Base-by-base conservation (phyloP, 2,888 invertebrate genomes). In the Plusia festucae region DNA sequence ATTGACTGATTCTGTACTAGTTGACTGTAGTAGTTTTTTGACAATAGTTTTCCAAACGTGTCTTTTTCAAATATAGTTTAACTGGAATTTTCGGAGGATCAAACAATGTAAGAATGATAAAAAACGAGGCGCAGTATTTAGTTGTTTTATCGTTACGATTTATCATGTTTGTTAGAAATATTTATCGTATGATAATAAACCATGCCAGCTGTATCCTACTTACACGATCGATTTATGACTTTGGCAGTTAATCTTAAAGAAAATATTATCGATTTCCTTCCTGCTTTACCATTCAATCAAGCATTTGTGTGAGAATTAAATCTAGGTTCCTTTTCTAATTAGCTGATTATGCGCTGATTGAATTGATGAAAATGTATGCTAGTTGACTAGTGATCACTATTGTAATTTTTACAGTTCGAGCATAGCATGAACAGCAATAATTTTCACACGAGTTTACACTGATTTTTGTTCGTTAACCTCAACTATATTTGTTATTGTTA, bases 81-180 rank as follows among this genome's bases (percentile, higher is more conserved):
- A 15, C 34, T 34, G 9, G 15, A 34, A 34, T 7, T 40, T n/a
- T 40, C 40, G n/a, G 6, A n/a, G 15, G 8, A 67, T 73, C 65
- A 69, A 77, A 68, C 11, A 46, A 53, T 68, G 59, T 24, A 24
- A 44, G 46, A 60, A n/a, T n/a, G 40, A 65, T 67, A 71, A 52
- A 65, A 70, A 60, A 34, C 44, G 53, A 16, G 55, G 30, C 53
- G 30, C 20, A 53, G 27, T 56, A 61, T 70, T 56, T 61, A 61
- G 49, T 53, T 56, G 16, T 24, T 68, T 65, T 65, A 66, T 60
- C 22, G 0, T 53, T 22, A 56, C 49, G 53, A 73, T 77, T 77
- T 76, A 73, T 68, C 52, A 49, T 59, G 16, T 40, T 63, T 22
- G 44, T 71, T 65, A 30, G 32, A 54, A 27, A 34, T 66, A 68